Base-by-base conservation (phyloP, 2,888 invertebrate species). In the Blastobasis adustella region DNA sequence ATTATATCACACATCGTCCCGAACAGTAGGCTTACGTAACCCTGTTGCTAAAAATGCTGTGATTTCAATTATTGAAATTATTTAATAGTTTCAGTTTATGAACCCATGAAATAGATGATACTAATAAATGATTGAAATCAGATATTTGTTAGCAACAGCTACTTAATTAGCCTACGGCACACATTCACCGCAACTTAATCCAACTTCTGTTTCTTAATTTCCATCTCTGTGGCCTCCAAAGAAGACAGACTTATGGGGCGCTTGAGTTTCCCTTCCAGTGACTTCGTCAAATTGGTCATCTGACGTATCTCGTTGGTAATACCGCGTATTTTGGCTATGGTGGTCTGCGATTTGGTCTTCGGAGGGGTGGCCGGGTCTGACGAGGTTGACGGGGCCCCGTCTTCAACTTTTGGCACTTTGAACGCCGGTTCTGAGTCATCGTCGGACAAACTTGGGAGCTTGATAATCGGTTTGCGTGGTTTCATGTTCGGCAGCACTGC, bases 401-500 rank as follows among this genome's bases (percentile, higher is more conserved):
- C 61, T 0, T 71, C 68, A 0, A 51, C 41, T 45, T 69, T 73
- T 8, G 64, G 63, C 3, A 65, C 36, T 54, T 73, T 73, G 0
- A 64, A 45, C 0, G 71, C 63, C 0, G 72, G 69, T 6, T 73
- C 77, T 0, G 59, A 52, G 6, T 69, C 71, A 5, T 73, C 74
- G 52, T 82, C 80, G 0, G 81, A 76, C 0, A 85, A 53, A 41
- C 79, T 81, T 0, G 88, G 87, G 9, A 86, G 63, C 9, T 79
- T 82, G 57, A 88, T 82, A 1, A 75, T 49, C 0, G 88, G 72
- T 41, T 83, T 85, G 0, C 88, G 67, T 0, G 86, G 87, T 53
- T 84, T 83, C 44, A 89, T 89, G 66, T 89, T 89, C n/a, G 86
- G 77, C 1, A 79, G 55, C 23, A 70, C 85, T 86, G 77, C 0